phyloP scores from a whole-genome alignment of 1,140 invertebrate species.

The Drosophila ohnishii region DNA sequence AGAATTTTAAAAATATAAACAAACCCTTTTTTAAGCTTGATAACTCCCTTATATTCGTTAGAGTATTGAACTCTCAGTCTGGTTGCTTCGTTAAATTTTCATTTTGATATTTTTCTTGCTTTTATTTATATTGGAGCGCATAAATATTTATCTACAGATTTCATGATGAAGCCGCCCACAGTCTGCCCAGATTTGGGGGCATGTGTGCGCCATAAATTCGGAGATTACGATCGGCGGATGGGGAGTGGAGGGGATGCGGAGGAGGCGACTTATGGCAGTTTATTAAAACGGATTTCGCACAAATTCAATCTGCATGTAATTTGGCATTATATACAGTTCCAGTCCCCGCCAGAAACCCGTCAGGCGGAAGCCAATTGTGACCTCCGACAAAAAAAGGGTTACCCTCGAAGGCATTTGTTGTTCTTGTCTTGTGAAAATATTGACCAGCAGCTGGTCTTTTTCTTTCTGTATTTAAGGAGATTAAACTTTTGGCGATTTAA shows the following conservation, averaged over 20 bases:
- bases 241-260: not conserved
- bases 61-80: conserved; percentile 4
- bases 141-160: conserved; percentile 71
- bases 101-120: conserved; percentile 40
- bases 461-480: conserved; percentile 18
- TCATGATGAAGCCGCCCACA: conserved; percentile 32
- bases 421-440: conserved; percentile 37
- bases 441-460: conserved; percentile 30
- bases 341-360: not conserved
- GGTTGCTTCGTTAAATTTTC: conserved; percentile 7
- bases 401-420: conserved; percentile 11
- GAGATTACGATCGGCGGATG: conserved; percentile 61
- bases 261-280: conserved; percentile 66
- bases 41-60: not conserved
- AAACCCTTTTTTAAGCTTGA: not conserved
- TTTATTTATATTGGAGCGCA: conserved; percentile 72
- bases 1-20: no score
- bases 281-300: conserved; percentile 71
- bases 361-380: conserved; percentile 42
- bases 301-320: conserved; percentile 73
- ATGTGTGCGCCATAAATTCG: conserved; percentile 58
- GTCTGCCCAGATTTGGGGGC: conserved; percentile 12
- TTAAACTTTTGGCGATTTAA: conserved; percentile 46
- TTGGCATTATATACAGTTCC: conserved; percentile 34
- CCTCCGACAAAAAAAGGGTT: conserved; percentile 33